Evolutionary conservation across 2,113 vertebrate genomes (phyloP), one percentile per base, ranked within the genome.

Genomic region (Gobius niger): DNA sequence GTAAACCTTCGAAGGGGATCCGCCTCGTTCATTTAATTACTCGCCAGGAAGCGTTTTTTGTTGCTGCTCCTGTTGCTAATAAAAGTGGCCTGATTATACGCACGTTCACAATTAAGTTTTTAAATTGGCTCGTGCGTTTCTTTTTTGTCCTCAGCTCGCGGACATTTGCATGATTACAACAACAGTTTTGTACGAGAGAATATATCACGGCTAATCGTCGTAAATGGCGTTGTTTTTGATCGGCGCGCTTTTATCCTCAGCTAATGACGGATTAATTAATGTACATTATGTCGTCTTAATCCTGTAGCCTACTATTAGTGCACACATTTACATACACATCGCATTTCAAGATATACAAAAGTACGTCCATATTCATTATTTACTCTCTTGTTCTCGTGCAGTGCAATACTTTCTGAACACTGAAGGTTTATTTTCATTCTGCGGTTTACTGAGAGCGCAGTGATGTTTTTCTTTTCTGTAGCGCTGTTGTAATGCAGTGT

Each of bases 131-230:
- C 5, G 40, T 41, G 54, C 24, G 7, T 57, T 40, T 6, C 19
- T 57, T 41, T 57, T 34, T 57, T 8, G 54, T 57, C 40, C 40
- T 14, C 24, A 3, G 54, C 24, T 40, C 11, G 7, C 6, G 13
- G 11, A 40, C 54, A 57, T 57, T 57, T 57, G 24, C 24, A 40
- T 57, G 40, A 57, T 57, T 57, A 57, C 40, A 57, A 40, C 19
- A 34, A 57, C 54, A 34, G 18, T 57, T 41, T 41, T 57, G 52
- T 5, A 34, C 54, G 40, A 57, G 24, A 57, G 24, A 11, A 34
- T 40, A 40, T 57, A 40, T 15, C 54, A 40, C 7, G 34, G 24
- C 12, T 57, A 40, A 57, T 57, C 54, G 11, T 40, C 6, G 1
- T 5, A 54, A 54, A 6, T 11, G 24, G 24, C 12, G 16, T 24